Evolutionary conservation across 1,140 invertebrate species (phyloP).

Genomic region (Tetragnatha versicolor): DNA sequence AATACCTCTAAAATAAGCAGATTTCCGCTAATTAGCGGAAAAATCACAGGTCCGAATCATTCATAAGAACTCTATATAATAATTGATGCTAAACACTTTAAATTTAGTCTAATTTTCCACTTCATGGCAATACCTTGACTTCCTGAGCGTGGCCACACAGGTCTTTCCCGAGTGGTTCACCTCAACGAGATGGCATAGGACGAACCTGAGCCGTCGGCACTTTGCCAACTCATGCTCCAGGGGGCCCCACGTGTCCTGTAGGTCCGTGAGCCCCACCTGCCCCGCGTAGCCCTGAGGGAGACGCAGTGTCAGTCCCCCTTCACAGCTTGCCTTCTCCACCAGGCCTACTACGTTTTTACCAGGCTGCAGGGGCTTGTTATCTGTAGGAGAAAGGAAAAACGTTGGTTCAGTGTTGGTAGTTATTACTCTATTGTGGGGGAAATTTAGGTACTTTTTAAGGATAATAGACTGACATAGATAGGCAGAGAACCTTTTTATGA

Average conservation of each 20-base stretch:
- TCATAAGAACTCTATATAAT: not conserved
- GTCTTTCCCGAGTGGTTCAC: not conserved
- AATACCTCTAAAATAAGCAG: not conserved
- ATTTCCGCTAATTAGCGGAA: not conserved
- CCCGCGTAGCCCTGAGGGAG: not conserved
- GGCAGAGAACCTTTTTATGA: too few species aligned
- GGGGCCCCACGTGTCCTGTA: not conserved
- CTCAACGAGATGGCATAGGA: constrained; percentile 1
- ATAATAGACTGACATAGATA: too few species aligned
- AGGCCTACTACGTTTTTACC: not conserved
- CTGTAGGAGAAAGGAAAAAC: not conserved
- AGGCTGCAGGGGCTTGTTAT: not conserved
- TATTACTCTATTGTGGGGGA: too few species aligned
- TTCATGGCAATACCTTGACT: too few species aligned
- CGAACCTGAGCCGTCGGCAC: not conserved
- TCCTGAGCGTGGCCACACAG: not conserved
- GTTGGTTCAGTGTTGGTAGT: too few species aligned
- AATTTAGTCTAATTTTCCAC: too few species aligned
- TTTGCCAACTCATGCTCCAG: not conserved
- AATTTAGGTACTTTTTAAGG: too few species aligned
- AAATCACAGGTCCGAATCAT: not conserved
- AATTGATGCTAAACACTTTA: not conserved
- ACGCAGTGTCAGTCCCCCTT: not conserved
- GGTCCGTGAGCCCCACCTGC: not conserved
- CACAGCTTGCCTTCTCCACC: not conserved